These are phyloP conservation scores for Tubulanus polymorphus DNA, from an alignment of 2,888 invertebrate species.

Conservation along the genomic window DNA sequence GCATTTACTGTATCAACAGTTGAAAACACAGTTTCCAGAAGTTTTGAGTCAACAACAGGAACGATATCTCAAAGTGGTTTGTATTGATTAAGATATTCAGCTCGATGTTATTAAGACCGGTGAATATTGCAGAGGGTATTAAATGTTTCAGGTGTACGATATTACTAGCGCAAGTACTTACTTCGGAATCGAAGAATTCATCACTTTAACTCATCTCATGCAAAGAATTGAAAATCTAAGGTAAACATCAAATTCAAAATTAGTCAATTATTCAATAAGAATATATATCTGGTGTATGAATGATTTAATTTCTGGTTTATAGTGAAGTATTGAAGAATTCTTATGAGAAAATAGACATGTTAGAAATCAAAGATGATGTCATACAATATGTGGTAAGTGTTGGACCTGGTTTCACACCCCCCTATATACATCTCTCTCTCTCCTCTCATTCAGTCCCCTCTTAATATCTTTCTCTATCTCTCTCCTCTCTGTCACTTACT, in stretches of 20 bases:
- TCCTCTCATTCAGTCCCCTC: background rate
- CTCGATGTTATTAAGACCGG: background rate
- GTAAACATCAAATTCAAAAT: conserved; percentile 19
- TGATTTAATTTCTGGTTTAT: conserved; percentile 15
- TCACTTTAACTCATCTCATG: conserved; percentile 35
- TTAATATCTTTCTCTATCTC: no score
- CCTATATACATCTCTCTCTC: background rate
- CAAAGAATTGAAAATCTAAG: conserved; percentile 27
- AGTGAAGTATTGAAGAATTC: conserved; percentile 25
- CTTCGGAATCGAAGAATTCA: conserved; percentile 38
- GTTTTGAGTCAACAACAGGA: conserved; percentile 30
- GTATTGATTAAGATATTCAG: background rate
- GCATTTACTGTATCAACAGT: conserved; percentile 32
- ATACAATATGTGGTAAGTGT: conserved; percentile 27
- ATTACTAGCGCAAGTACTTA: conserved; percentile 34
- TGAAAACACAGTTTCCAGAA: conserved; percentile 33
- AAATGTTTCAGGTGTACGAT: conserved; percentile 34
- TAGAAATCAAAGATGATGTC: conserved; percentile 23
- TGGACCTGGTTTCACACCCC: background rate
- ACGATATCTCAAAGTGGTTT: conserved; percentile 36
- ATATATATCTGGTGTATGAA: no score
- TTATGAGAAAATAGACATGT: conserved; percentile 23
- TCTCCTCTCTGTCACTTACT: background rate
- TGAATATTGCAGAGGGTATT: no score
- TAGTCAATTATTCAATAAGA: background rate